Conservation (phyloP, 2,888 invertebrate genomes). For the Sclerodermus sp. region DNA sequence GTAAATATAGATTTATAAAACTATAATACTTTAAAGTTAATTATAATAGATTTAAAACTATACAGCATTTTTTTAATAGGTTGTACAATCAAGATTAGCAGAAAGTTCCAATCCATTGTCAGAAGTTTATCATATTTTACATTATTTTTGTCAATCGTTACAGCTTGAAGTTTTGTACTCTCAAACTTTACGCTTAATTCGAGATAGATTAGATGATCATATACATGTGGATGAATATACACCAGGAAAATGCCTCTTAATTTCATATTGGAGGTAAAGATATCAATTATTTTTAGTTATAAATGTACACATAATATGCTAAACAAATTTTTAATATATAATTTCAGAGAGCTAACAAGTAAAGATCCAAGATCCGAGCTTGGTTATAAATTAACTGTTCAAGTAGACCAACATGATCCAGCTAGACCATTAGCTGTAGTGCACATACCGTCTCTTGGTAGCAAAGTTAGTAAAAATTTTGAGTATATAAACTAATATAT, state of each 20-base stretch:
- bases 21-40: background rate
- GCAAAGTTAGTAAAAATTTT: conserved; percentile 63
- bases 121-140: conserved; percentile 82
- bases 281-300: background rate
- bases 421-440: conserved; percentile 74
- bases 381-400: conserved; percentile 85
- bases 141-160: conserved; percentile 92
- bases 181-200: conserved; percentile 83
- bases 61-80: conserved; percentile 38
- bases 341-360: conserved; percentile 62
- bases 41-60: conserved; percentile 1
- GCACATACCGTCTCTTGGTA: conserved; percentile 70
- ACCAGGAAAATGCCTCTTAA: conserved; percentile 83
- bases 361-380: conserved; percentile 81
- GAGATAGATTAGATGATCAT: conserved; percentile 86
- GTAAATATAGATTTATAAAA: too few relatives aligned
- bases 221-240: conserved; percentile 88
- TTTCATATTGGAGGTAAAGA: conserved; percentile 93
- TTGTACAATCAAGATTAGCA: conserved; percentile 86
- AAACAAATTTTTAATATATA: conserved; percentile 1
- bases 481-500: background rate
- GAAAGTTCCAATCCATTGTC: conserved; percentile 78
- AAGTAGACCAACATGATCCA: conserved; percentile 81
- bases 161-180: conserved; percentile 84
- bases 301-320: background rate